Base-by-base conservation (phyloP, 2,888 invertebrate species). In the Ophonus ardosiacus region DNA sequence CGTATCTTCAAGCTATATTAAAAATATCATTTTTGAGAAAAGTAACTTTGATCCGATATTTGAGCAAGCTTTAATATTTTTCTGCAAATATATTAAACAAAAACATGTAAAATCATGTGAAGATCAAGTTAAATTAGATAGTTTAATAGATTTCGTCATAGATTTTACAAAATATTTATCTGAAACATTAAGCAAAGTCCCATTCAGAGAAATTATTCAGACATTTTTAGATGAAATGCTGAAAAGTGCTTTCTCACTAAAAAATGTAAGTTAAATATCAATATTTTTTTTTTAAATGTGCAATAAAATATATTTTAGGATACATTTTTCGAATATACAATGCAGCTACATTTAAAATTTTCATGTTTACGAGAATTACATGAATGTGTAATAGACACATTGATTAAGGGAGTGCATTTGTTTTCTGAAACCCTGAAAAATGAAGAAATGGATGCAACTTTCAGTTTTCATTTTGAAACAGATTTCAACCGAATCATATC, bases 261-360 rank as follows among this genome's bases (percentile, higher is more conserved):
- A 78, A 10, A 65, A 78, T 40, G 84, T 84, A 84, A 84, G 84
- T 51, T 51, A n/a, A n/a, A n/a, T n/a, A 2, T 8, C n/a, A 61
- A 51, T 61, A 61, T 61, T 71, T 71, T n/a, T 71, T 18, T 13
- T 17, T 17, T 18, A 31, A 38, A 71, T 71, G 15, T 18, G 7
- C n/a, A 31, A 31, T 13, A 21, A 24, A 18, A 24, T n/a, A 76
- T 21, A 51, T 76, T 76, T 56, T 76, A 76, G 76, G 18, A 76
- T 18, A 17, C 17, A 51, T 15, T 56, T 10, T 31, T 76, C 13
- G 43, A 76, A 21, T 76, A 51, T n/a, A 51, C 51, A 18, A 76
- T 76, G 76, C 17, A 76, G 56, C 13, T 76, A 76, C 13, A 43
- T 51, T 0, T 7, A 76, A 76, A 21, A 21, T 76, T 43, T 76